Base-by-base conservation (phyloP, 30 jellyfish, hydroid and myxozoan species). In the Cassiopea andromeda region DNA sequence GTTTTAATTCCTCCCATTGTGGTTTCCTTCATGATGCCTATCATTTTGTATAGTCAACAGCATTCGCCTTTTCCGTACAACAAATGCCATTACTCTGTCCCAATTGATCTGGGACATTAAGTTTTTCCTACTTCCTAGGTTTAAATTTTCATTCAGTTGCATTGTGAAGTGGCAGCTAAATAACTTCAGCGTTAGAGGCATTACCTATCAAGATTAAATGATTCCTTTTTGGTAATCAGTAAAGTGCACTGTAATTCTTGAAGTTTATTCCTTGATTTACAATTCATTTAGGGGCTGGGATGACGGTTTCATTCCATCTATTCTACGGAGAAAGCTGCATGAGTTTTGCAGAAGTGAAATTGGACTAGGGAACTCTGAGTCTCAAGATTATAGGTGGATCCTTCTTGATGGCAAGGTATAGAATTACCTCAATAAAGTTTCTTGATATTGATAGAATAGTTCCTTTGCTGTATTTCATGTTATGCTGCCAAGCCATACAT, bases 331-430 rank as follows among this genome's bases (percentile, higher is more conserved):
- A 44, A 87, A 87, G 82, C 85, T 87, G 44, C 90, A 87, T 71
- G 94, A 87, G 15, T 60, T 87, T 46, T 67, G 79, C 80, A 87
- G 69, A 44, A 67, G 82, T 66, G 94, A 87, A 61, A 46, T 78
- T 58, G 87, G 58, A 27, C 75, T 78, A 60, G 73, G 78, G 19
- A 66, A 89, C 12, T 2, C 81, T 46, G 94, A 87, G 6, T 67
- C 85, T 1, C 82, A 70, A 19, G 90, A 87, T 59, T 38, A 77
- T 64, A 69, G 90, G 49, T 87, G 94, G 94, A 78, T 87, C 60
- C 90, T 76, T 67, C 85, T 87, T 46, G 94, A 87, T 57, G 94
- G 94, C 57, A 57, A 69, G 90, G 94, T 87, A 7, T n/a, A 50
- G 1, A 66, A 27, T 17, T n/a, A 12, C 69, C 15, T 64, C 0